Evolutionary conservation across 2,797 vertebrate genomes (phyloP).

Genomic region (Ibycter americanus): DNA sequence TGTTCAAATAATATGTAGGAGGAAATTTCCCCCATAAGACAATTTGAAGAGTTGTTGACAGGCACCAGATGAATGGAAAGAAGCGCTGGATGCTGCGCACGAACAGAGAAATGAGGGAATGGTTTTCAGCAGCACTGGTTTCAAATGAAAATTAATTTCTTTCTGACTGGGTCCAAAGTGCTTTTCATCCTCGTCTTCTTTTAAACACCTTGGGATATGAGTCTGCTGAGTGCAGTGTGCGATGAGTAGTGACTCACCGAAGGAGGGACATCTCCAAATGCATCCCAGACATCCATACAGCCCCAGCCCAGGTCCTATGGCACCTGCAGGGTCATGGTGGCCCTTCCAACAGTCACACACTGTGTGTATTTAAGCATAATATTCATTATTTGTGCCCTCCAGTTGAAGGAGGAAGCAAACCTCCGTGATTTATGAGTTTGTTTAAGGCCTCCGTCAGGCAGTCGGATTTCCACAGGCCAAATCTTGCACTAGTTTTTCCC

Average conservation of each 20-base stretch:
- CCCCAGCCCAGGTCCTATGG: not conserved
- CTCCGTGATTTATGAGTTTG: accelerated
- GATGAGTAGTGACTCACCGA: not conserved
- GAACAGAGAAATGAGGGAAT: not conserved
- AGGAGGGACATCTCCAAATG: not conserved
- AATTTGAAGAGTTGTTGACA: not conserved
- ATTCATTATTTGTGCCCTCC: not conserved
- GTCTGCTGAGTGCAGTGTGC: accelerated
- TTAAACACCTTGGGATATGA: accelerated
- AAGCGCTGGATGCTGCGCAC: accelerated
- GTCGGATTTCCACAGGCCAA: not conserved
- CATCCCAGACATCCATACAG: not conserved
- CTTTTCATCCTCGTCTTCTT: not conserved
- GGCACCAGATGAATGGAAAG: not conserved
- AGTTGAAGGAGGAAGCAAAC: accelerated
- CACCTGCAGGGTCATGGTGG: accelerated
- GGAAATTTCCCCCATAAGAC: slow-evolving; percentile 5
- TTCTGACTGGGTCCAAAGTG: not conserved
- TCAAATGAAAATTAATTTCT: not conserved
- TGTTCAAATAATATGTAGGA: slow-evolving; percentile 5
- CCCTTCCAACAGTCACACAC: not conserved
- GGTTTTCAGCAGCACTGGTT: not conserved
- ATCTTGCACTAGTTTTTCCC: not conserved
- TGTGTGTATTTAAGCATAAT: not conserved
- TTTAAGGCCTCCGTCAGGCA: not conserved